phyloP scores from a whole-genome alignment of 2,888 invertebrate genomes.

The Sympetrum striolatum region DNA sequence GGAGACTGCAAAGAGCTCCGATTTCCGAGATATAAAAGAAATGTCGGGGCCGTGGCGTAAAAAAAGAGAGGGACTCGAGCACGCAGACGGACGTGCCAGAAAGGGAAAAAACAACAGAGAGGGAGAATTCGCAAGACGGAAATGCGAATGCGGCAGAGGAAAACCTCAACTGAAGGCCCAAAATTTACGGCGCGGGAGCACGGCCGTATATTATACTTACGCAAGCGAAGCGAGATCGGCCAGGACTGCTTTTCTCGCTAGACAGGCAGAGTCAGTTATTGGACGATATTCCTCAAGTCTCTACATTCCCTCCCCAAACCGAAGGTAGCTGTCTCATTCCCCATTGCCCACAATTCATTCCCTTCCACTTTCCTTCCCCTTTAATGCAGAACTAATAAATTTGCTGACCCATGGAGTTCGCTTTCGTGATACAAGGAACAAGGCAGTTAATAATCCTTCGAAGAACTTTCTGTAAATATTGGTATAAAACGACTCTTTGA shows the following conservation, averaged over 20 bases:
- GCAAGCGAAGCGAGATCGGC: not conserved
- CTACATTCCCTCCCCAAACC: no score
- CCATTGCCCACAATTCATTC: no score
- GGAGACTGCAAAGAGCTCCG: not conserved
- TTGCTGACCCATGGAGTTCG: no score
- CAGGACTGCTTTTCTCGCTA: not conserved
- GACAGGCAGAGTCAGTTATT: not conserved
- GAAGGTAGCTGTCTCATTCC: no score
- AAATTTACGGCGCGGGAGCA: not conserved
- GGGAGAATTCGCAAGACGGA: not conserved
- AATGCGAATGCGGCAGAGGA: not conserved
- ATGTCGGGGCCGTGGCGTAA: not conserved
- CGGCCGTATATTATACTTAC: not conserved
- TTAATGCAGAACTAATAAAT: no score
- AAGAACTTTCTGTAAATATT: no score
- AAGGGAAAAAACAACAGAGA: not conserved
- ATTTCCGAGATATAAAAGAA: not conserved
- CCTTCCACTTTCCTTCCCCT: no score
- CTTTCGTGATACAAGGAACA: no score
- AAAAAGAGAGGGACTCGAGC: not conserved
- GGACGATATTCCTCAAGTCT: not conserved
- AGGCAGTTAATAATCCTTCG: no score
- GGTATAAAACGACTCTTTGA: no score
- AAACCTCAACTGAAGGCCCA: not conserved
- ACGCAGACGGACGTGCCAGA: not conserved